Evolutionary conservation across 2,797 vertebrate species (phyloP).

Genomic region (Hephaestus fuliginosus): DNA sequence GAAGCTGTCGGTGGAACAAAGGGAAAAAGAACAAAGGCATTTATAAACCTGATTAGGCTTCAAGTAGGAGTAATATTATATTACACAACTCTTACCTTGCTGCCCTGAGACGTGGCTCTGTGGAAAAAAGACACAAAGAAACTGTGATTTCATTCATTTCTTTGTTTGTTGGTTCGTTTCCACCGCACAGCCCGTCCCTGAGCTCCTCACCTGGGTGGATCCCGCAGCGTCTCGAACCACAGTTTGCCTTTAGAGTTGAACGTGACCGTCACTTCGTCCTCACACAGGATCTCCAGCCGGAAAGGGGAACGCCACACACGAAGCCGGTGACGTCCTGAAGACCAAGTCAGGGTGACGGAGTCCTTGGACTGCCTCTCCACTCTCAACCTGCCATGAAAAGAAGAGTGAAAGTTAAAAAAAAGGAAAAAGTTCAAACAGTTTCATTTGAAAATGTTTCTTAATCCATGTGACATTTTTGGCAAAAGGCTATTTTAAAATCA

Average conservation of each 20-base stretch:
- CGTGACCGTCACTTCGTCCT: constrained; percentile 85
- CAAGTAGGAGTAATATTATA: neutral
- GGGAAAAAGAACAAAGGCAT: neutral
- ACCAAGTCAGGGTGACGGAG: constrained; percentile 82
- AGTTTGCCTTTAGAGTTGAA: constrained; percentile 90
- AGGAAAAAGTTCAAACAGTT: neutral
- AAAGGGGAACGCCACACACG: constrained; percentile 88
- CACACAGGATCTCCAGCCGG: constrained; percentile 86
- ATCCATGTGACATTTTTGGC: neutral
- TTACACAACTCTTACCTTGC: constrained; percentile 61
- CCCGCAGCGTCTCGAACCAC: constrained; percentile 90
- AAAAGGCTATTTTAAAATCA: too few species aligned
- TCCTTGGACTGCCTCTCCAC: constrained; percentile 72
- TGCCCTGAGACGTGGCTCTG: neutral
- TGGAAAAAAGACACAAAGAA: constrained; percentile 15
- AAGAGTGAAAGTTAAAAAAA: neutral
- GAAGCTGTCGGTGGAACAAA: constrained; percentile 49
- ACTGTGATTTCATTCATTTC: neutral
- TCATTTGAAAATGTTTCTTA: neutral
- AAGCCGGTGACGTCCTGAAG: constrained; percentile 79
- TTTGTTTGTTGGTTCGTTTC: neutral
- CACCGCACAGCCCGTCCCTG: accelerated
- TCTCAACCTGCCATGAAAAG: constrained; percentile 82
- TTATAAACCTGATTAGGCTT: neutral
- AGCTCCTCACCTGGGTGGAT: constrained; percentile 68